Base-by-base conservation (phyloP, 1,140 invertebrate species). In the Zaprionus davidi region DNA sequence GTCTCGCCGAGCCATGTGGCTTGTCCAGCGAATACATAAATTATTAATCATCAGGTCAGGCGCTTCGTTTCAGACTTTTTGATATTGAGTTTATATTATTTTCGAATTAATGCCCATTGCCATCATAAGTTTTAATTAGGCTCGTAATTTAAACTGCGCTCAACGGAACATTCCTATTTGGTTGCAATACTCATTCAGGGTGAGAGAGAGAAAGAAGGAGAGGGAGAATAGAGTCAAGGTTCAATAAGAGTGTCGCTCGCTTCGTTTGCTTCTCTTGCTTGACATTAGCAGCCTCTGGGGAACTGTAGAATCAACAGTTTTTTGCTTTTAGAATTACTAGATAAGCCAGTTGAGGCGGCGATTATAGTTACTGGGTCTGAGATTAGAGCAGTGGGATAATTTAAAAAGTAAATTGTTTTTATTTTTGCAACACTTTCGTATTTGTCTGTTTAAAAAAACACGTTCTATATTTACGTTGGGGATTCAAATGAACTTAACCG, bases 361-460 rank as follows among this genome's bases (percentile, higher is more conserved):
- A 46, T 59, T 60, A 34, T 34, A 11, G 31, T 34, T 34, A 11
- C 31, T 11, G 31, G 31, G 66, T 60, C 38, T 36, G 53, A 24
- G 46, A 68, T 38, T 41, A 26, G 34, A 20, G 24, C 12, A 26
- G 20, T 26, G 6, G 26, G 53, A 59, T 66, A 72, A 72, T 66
- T 66, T 12, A 1, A 28, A 68, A 60, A 24, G 53, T 34, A 68
- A 59, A 60, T 49, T 28, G 13, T 34, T 49, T 28, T 11, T 34
- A 26, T 36, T 71, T 38, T 51, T 58, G 2, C 15, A 66, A 51
- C 59, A 76, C 59, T 69, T 76, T 71, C 78, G 55, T 81, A 88
- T 76, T 81, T 73, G 51, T 51, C 15, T 73, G 81, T 62, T 60
- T 80, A 79, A 74, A 74, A 58, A 76, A 78, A 63, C 72, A 79